A percentile compares a stretch with the other conserved stretches of the same genome.
These are phyloP conservation scores for Agrochola circellaris DNA, from an alignment of 2,888 invertebrate species.

Conservation along the genomic window DNA sequence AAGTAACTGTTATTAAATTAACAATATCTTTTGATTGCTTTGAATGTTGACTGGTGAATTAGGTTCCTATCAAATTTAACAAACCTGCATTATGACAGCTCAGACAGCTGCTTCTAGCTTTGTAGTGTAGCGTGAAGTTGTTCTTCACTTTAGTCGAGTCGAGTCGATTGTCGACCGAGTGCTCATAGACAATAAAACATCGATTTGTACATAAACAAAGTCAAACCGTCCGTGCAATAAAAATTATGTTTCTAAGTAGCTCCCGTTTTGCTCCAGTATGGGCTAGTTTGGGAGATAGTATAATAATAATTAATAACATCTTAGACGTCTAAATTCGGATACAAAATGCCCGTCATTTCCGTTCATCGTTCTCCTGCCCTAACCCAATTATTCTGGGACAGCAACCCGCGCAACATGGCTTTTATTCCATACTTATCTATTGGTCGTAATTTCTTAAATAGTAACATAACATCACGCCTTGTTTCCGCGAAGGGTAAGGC, in stretches of 20 bases:
- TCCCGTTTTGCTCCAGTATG: background rate
- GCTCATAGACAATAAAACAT: constrained; percentile 35
- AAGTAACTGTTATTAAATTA: constrained; percentile 1
- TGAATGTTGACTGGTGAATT: background rate
- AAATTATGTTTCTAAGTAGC: background rate
- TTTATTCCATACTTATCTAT: no score
- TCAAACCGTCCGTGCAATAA: background rate
- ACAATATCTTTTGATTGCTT: constrained; percentile 12
- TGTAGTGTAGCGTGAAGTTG: constrained; percentile 29
- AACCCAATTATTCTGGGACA: background rate
- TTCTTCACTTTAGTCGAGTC: constrained; percentile 23
- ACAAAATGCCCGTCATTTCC: background rate
- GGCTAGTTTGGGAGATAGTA: background rate
- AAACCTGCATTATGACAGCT: constrained; percentile 30
- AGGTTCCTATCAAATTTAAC: background rate
- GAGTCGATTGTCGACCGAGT: background rate
- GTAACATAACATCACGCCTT: no score
- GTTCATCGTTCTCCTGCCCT: background rate
- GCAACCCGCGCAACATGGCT: background rate
- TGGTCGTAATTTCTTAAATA: no score
- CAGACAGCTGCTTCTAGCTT: constrained; percentile 19
- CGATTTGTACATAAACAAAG: background rate
- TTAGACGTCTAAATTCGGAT: background rate
- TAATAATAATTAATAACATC: background rate
- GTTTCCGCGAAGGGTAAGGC: no score